Percentiles rank a stretch among this genome's conserved stretches.
Conservation (phyloP, 2,888 invertebrate genomes). For the Trimorus sp. region DNA sequence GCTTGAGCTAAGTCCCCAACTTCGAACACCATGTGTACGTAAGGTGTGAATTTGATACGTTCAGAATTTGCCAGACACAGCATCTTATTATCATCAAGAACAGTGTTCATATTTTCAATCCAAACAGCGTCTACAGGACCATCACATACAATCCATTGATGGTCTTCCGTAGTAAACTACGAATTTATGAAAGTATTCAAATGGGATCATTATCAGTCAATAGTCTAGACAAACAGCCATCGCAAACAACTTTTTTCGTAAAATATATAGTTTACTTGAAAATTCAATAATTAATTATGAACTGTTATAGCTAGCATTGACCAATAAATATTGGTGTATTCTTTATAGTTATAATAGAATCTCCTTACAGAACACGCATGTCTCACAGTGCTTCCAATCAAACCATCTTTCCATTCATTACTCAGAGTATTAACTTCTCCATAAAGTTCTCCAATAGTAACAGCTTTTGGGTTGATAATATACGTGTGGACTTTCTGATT, state of each 20-base stretch:
- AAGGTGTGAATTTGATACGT: constrained; percentile 93
- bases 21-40: constrained; percentile 95
- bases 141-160: constrained; percentile 96
- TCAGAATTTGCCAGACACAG: constrained; percentile 95
- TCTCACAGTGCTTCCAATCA: constrained; percentile 88
- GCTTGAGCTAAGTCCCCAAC: constrained; percentile 91
- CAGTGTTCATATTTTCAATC: constrained; percentile 97
- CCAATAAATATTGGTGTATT: no score
- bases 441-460: constrained; percentile 93
- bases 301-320: no score
- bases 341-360: background rate
- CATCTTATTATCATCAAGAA: constrained; percentile 97
- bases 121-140: constrained; percentile 96
- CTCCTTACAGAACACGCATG: constrained; percentile 83
- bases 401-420: constrained; percentile 95
- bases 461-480: constrained; percentile 93
- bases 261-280: no score
- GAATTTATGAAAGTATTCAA: no score
- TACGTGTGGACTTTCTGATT: constrained; percentile 90
- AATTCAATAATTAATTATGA: no score
- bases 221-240: no score
- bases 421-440: constrained; percentile 92
- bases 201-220: no score
- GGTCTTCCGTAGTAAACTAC: constrained; percentile 84
- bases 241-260: no score